phyloP scores from a whole-genome alignment of 1,140 invertebrate species.

The Drosophila parabipectinata region DNA sequence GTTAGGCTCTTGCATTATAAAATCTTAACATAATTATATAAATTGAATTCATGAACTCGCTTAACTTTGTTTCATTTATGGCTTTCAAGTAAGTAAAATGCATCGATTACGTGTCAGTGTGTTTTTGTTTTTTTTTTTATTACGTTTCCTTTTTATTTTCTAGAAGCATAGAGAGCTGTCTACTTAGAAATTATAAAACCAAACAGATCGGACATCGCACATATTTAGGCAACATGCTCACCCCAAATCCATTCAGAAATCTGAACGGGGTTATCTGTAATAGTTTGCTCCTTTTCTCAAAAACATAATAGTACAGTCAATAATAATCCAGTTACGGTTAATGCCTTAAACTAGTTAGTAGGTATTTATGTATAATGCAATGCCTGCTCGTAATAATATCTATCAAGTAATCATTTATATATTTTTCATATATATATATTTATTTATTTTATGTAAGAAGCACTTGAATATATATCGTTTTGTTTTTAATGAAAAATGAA shows the following conservation, averaged over 20 bases:
- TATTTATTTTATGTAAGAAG: conserved; percentile 83
- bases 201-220: conserved; percentile 47
- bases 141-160: not conserved
- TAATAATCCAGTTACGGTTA: conserved; percentile 60
- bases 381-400: conserved; percentile 67
- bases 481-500: conserved; percentile 79
- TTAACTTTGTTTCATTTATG: conserved; percentile 42
- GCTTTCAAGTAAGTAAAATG: conserved; percentile 67
- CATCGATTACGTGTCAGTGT: conserved; percentile 70
- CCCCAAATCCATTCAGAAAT: conserved; percentile 20
- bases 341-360: conserved; percentile 74
- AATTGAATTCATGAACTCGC: conserved; percentile 63
- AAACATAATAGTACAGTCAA: conserved; percentile 39
- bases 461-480: conserved; percentile 84
- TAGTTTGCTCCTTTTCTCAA: conserved; percentile 61
- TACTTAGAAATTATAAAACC: conserved; percentile 76
- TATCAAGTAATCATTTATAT: conserved; percentile 62
- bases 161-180: conserved; percentile 61
- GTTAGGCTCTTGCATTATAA: conserved; percentile 73
- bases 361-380: conserved; percentile 54
- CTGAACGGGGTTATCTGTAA: conserved; percentile 53
- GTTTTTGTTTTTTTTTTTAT: conserved; percentile 26
- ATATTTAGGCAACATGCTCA: conserved; percentile 18
- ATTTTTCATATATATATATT: conserved; percentile 52
- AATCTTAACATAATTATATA: conserved; percentile 82